phyloP scores from a whole-genome alignment of 2,797 vertebrate genomes.

The Eidolon dupreanum region DNA sequence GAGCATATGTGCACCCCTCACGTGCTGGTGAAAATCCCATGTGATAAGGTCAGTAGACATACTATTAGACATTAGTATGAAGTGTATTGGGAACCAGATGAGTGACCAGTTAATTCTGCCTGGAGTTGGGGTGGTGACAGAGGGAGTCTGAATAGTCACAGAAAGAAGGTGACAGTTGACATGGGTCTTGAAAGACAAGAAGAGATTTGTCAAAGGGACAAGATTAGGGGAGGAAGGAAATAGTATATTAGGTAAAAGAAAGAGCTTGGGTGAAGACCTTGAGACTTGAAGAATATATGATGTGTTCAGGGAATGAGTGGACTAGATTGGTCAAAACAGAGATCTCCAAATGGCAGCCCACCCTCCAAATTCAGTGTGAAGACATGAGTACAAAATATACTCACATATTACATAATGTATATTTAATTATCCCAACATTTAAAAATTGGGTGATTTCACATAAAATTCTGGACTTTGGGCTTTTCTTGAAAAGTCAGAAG shows the following conservation, averaged over 20 bases:
- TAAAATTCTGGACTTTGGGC: not conserved
- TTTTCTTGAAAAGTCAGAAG: not conserved
- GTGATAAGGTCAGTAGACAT: not conserved
- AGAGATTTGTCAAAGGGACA: not conserved
- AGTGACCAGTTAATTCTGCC: not conserved
- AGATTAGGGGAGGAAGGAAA: not conserved
- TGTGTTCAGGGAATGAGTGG: not conserved
- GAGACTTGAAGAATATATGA: not conserved
- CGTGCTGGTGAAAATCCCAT: not conserved
- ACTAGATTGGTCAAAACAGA: not conserved
- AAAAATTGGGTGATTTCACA: not conserved
- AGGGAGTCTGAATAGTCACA: not conserved
- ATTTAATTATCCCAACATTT: not conserved
- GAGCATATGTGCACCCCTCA: not conserved
- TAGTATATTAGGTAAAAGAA: not conserved
- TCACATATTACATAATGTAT: not conserved
- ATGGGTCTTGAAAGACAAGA: conserved; percentile 2
- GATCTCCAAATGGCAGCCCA: not conserved
- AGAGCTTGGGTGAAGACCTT: not conserved
- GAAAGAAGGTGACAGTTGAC: conserved; percentile 15
- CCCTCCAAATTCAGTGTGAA: not conserved
- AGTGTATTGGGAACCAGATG: not conserved
- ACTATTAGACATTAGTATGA: not conserved
- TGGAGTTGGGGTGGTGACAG: not conserved
- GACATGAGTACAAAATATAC: not conserved